Percentiles rank a stretch among this genome's conserved stretches.
Conservation (phyloP, 2,797 vertebrate species). For the Mormyrops attenuatus region DNA sequence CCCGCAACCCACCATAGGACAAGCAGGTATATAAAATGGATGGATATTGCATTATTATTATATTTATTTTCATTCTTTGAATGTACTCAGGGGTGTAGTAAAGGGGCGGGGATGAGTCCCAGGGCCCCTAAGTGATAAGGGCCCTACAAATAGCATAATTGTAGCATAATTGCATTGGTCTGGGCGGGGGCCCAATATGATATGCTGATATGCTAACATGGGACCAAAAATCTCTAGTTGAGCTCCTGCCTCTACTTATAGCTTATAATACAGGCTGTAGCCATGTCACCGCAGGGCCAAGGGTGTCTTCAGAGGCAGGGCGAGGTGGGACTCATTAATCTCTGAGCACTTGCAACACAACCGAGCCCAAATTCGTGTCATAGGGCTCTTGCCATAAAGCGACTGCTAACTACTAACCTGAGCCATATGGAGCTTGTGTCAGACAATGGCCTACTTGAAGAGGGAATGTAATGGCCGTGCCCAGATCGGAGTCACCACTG, state of each 20-base stretch:
- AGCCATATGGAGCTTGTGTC: conserved; percentile 45
- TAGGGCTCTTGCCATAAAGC: conserved; percentile 14
- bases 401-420: conserved; percentile 32
- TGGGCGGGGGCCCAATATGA: not conserved
- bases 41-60: not conserved
- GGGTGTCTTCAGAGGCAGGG: not conserved
- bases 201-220: not conserved
- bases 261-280: not conserved
- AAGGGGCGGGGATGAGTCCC: not conserved
- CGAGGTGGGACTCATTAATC: not conserved
- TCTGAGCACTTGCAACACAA: not conserved
- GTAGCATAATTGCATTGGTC: not conserved
- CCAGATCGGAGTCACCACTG: conserved; percentile 21
- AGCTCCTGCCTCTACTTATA: not conserved
- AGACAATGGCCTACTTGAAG: conserved; percentile 37
- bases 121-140: not conserved
- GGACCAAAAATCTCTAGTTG: not conserved
- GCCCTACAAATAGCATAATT: no score
- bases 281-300: not conserved
- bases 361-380: not conserved
- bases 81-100: not conserved
- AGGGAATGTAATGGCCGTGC: conserved; percentile 15
- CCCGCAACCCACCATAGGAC: not conserved
- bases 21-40: not conserved
- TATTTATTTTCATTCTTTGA: not conserved